A percentile compares a stretch with the other conserved stretches of the same genome.
These are phyloP conservation scores for Thunnus albacares DNA, from an alignment of 2,797 vertebrate species.

Conservation along the genomic window DNA sequence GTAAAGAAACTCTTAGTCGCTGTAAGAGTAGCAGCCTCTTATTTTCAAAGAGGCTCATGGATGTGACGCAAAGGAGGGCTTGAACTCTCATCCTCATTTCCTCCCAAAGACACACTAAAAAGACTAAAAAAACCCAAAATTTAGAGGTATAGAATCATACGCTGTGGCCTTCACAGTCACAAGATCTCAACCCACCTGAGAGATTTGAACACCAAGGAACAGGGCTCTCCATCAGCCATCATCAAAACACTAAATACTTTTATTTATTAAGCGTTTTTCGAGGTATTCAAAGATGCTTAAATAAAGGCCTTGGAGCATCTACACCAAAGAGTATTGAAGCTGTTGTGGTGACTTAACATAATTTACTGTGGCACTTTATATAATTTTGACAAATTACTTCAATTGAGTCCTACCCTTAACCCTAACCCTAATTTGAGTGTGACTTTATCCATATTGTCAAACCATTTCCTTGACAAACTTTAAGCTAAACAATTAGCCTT, in stretches of 20 bases:
- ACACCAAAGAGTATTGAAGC: not conserved
- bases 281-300: no score
- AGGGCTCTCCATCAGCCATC: no score
- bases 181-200: no score
- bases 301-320: not conserved
- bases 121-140: no score
- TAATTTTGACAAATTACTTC: no score
- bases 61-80: constrained; percentile 28
- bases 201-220: no score
- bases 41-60: constrained; percentile 43
- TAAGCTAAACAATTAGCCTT: not conserved
- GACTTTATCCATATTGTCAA: not conserved
- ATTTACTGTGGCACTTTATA: no score
- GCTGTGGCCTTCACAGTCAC: no score
- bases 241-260: no score
- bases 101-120: not conserved
- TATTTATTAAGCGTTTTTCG: no score
- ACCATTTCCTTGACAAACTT: not conserved
- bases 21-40: constrained; percentile 12
- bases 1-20: constrained; percentile 30
- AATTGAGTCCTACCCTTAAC: not conserved
- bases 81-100: constrained; percentile 25
- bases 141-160: no score
- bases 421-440: not conserved
- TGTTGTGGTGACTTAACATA: not conserved